These are phyloP conservation scores for Mechanitis mazaeus DNA, from an alignment of 2,888 invertebrate species.

Conservation along the genomic window DNA sequence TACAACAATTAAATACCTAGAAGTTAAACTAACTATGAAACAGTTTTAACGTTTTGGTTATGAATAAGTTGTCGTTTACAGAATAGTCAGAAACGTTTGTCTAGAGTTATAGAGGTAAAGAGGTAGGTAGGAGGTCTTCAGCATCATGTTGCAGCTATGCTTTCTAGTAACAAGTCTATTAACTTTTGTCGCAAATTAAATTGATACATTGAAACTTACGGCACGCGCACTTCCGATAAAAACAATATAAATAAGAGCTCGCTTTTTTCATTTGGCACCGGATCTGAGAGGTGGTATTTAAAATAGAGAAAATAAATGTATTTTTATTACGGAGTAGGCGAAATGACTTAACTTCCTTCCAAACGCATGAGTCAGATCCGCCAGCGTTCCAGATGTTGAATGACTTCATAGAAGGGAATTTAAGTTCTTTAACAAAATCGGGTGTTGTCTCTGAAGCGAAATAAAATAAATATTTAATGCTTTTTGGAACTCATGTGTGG, in stretches of 20 bases:
- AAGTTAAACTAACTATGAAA: no score
- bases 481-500: not conserved
- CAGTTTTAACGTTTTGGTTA: no score
- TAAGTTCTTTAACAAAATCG: conserved; percentile 12
- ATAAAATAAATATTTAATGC: conserved; percentile 13
- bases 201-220: not conserved
- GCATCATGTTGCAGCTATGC: no score
- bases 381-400: conserved; percentile 23
- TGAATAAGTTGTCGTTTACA: not conserved
- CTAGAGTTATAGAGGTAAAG: not conserved
- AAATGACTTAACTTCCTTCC: conserved; percentile 26
- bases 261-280: conserved; percentile 24
- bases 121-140: no score
- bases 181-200: conserved; percentile 5
- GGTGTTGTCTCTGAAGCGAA: conserved; percentile 10
- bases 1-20: no score
- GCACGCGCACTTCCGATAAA: conserved; percentile 24
- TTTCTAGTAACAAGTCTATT: conserved; percentile 6
- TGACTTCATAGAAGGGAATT: conserved; percentile 21
- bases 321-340: conserved; percentile 25
- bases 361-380: conserved; percentile 25
- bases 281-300: conserved; percentile 19
- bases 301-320: conserved; percentile 26
- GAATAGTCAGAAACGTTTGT: not conserved
- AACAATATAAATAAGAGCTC: conserved; percentile 12